Evolutionary conservation across 2,888 invertebrate species (phyloP).

Genomic region (Cerastoderma edule): DNA sequence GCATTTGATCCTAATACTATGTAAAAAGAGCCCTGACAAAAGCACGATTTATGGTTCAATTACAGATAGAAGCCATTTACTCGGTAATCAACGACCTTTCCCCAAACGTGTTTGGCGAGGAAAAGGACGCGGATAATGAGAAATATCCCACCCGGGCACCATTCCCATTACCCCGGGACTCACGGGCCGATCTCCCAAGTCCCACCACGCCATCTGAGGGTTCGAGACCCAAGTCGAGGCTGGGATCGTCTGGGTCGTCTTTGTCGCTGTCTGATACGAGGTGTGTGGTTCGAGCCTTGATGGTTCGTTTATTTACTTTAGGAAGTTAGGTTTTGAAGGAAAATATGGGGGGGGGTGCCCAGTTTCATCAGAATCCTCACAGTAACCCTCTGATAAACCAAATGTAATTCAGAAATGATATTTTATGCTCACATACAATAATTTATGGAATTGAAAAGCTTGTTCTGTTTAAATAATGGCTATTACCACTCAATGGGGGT

Average conservation of each 20-base stretch:
- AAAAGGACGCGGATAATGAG: not conserved
- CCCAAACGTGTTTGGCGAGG: not conserved
- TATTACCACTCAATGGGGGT: too few relatives aligned
- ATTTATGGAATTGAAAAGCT: too few relatives aligned
- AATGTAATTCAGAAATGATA: too few relatives aligned
- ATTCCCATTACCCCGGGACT: not conserved
- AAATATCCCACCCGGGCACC: slow-evolving; percentile 5
- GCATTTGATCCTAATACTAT: too few relatives aligned
- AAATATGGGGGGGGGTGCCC: too few relatives aligned
- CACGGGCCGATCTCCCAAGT: too few relatives aligned
- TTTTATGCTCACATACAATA: too few relatives aligned
- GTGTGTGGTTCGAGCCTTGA: not conserved
- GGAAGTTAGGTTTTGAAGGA: not conserved
- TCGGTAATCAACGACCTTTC: not conserved
- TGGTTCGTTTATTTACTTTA: not conserved
- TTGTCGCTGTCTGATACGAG: not conserved
- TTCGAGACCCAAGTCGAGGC: too few relatives aligned
- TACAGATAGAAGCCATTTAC: not conserved
- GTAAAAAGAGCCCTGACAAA: too few relatives aligned
- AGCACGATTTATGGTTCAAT: not conserved
- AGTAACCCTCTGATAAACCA: too few relatives aligned
- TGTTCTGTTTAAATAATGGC: too few relatives aligned
- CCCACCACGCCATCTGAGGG: not conserved
- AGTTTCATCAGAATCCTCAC: too few relatives aligned
- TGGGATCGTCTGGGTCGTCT: not conserved